Percentiles rank a stretch among this genome's conserved stretches.
Conservation (phyloP, 2,113 vertebrate genomes). For the Platycercus adscitus region DNA sequence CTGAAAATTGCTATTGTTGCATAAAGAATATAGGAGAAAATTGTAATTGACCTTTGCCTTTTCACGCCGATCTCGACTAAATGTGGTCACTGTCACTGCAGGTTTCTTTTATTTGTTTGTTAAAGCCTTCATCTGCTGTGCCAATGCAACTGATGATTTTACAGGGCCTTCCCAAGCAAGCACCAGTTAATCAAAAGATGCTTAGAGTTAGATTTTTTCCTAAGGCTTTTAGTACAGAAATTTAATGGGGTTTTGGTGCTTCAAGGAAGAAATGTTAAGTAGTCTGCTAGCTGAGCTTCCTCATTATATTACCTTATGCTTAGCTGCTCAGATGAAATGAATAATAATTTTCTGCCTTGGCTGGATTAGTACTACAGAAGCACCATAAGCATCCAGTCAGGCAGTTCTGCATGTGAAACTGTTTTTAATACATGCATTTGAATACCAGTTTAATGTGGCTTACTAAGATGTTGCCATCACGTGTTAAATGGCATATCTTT, state of each 20-base stretch:
- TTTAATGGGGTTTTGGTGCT: slow-evolving; percentile 41
- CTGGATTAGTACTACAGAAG: slow-evolving; percentile 17
- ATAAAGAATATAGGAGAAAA: background rate
- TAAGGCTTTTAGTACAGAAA: background rate
- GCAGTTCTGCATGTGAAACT: background rate
- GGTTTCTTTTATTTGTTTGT: background rate
- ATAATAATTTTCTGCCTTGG: slow-evolving; percentile 37
- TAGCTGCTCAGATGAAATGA: slow-evolving; percentile 37
- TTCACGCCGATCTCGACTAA: background rate
- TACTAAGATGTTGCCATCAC: background rate
- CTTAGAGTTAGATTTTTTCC: background rate
- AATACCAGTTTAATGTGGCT: slow-evolving; percentile 16
- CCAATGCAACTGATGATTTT: background rate
- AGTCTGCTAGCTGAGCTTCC: slow-evolving; percentile 12
- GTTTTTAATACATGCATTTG: slow-evolving; percentile 5
- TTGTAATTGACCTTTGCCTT: background rate
- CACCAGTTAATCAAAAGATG: slow-evolving; percentile 19
- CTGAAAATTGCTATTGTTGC: background rate
- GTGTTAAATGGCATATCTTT: background rate
- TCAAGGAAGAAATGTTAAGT: slow-evolving; percentile 48
- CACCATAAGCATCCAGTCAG: background rate
- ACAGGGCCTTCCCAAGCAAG: background rate
- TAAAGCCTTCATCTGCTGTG: background rate
- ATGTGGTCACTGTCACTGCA: background rate
- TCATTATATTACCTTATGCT: slow-evolving; percentile 35